Evolutionary conservation across 2,888 invertebrate species (phyloP), one percentile per base, ranked within the genome.

Genomic region (Mellilla xanthometata): DNA sequence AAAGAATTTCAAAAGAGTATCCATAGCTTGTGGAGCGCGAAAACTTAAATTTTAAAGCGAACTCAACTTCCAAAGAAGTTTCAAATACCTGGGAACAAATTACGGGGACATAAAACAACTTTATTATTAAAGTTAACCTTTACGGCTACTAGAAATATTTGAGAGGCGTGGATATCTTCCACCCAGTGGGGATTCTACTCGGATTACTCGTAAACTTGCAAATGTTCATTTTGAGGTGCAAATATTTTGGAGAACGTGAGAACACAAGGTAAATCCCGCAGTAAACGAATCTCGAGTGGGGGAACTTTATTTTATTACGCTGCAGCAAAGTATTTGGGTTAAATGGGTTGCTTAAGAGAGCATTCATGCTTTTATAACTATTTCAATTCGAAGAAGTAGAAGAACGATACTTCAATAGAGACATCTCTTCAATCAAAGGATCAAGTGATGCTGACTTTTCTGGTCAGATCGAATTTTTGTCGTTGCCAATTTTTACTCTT

Each of bases 41-140:
- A 12, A 26, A 29, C 26, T 42, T 19, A 29, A 35, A 13, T 10
- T 26, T 42, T 35, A 13, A 41, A 41, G 34, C 24, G 19, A n/a
- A n/a, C n/a, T n/a, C n/a, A n/a, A n/a, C n/a, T n/a, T n/a, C n/a
- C n/a, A n/a, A n/a, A n/a, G 30, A 36, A 13, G 23, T 36, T 31
- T 12, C 35, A 19, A 36, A 36, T 26, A 31, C 15, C 26, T 33
- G 23, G 39, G 34, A 19, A 46, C 34, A 35, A 34, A 35, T 51
- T 32, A 40, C 42, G 15, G 31, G 9, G 33, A 38, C 38, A 39
- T 47, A 43, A 49, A 47, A 54, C 39, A 46, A 35, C 48, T 58
- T 54, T 44, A 55, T 58, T 51, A 52, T 47, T 35, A 46, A 48
- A 52, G 47, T 49, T 58, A 41, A 44, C 48, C 56, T 54, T 58